Evolutionary conservation across 2,113 vertebrate genomes (phyloP), one percentile per base, ranked within the genome.

Genomic region (Burhinus bistriatus): DNA sequence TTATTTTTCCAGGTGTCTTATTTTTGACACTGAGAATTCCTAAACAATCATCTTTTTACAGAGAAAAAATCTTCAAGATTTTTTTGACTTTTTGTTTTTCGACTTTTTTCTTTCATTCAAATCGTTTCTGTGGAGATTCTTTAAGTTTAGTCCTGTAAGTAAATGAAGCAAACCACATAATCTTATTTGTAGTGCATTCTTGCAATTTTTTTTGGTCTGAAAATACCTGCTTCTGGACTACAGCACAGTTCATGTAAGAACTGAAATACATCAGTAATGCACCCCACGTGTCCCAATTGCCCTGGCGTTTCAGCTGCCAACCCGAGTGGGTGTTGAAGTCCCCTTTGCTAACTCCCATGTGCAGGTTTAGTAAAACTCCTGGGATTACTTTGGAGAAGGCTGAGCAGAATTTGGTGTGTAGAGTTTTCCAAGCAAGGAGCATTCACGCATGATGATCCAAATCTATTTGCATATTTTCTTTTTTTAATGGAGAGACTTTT

Each of bases 211-310:
- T 42, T 62, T 19, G 14, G 7, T 44, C 32, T 59, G 36, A 86
- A 93, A 86, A 40, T 54, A 49, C 12, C 7, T 49, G 5, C 5
- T 89, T 44, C 58, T 58, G 58, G 38, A 62, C 11, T 9, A 11
- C 8, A 52, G 12, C 49, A n/a, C 49, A 55, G 32, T 40, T 65
- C 36, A 22, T 4, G 5, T 23, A 76, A 87, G 32, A 70, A 42
- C 5, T 70, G 30, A 69, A 69, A 30, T 12, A 27, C 10, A 4
- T 13, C n/a, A 55, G 32, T 12, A 59, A n/a, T 21, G 34, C 6
- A 64, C 8, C 12, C 47, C 49, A 26, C 2, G 1, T 34, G 64
- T 75, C 40, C 20, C 0, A 1, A 30, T 30, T 3, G 1, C 54
- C 21, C 25, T 77, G 42, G 5, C 15, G 42, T 90, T 86, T 90